Conservation (phyloP, 2,888 invertebrate genomes). For the Rotaria macrura region DNA sequence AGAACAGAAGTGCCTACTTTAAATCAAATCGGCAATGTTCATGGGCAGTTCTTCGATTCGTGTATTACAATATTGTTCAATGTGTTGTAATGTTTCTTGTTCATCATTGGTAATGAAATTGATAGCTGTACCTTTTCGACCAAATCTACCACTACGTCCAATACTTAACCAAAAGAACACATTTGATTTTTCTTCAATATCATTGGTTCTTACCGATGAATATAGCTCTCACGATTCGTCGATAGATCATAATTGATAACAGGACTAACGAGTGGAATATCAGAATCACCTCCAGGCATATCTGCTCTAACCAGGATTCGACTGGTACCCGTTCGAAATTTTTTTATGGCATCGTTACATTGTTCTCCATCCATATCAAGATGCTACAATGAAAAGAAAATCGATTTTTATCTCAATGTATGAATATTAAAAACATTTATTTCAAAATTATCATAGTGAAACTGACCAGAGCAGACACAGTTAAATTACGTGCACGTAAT, state of each 20-base stretch:
- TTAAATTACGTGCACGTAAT: conserved; percentile 87
- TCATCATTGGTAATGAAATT: conserved; percentile 96
- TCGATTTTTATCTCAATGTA: neutral
- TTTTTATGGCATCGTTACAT: conserved; percentile 94
- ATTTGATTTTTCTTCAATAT: too few species aligned
- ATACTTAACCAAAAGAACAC: conserved; percentile 56
- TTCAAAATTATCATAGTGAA: conserved; percentile 47
- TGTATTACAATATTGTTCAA: conserved; percentile 95
- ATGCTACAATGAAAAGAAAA: conserved; percentile 57
- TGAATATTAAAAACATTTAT: neutral
- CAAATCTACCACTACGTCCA: conserved; percentile 97
- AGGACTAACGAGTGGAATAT: conserved; percentile 67
- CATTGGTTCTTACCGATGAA: conserved; percentile 69
- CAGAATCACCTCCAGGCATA: conserved; percentile 69
- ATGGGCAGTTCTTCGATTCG: conserved; percentile 67
- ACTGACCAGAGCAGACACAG: conserved; percentile 75
- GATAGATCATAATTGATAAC: conserved; percentile 75
- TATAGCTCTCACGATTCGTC: conserved; percentile 77
- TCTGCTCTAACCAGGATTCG: conserved; percentile 97
- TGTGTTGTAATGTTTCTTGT: conserved; percentile 82
- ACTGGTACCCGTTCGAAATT: conserved; percentile 95
- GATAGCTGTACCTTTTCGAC: conserved; percentile 98
- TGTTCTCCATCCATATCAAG: conserved; percentile 99
- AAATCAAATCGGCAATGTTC: too few species aligned
- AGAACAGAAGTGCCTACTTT: too few species aligned